These are phyloP conservation scores for Oscheius sp. DNA, from an alignment of 2,888 invertebrate species.

Conservation along the genomic window DNA sequence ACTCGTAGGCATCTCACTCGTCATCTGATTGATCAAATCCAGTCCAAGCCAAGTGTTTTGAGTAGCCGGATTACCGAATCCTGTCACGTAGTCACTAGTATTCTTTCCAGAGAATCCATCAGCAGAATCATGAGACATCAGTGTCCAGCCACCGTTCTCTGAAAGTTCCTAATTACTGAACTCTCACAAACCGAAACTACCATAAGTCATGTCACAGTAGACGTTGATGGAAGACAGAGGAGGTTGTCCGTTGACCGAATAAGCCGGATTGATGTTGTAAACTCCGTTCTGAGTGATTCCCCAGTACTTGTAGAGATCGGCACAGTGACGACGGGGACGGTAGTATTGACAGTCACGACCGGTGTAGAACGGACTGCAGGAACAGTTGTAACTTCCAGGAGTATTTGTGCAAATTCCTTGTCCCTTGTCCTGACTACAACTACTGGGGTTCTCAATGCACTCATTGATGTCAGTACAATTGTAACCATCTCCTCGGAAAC, in stretches of 20 bases:
- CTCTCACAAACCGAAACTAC: neutral
- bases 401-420: conserved; percentile 82
- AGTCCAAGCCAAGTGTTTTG: conserved; percentile 58
- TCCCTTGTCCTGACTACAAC: conserved; percentile 72
- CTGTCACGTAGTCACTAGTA: conserved; percentile 31
- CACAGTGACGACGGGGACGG: conserved; percentile 61
- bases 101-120: conserved; percentile 46
- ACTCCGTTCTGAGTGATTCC: conserved; percentile 46
- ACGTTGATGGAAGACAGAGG: conserved; percentile 41
- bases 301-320: conserved; percentile 62
- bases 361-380: conserved; percentile 52
- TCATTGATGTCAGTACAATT: conserved; percentile 62
- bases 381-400: conserved; percentile 78
- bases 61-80: conserved; percentile 54
- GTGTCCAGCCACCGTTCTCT: conserved; percentile 61
- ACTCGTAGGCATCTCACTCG: conserved; percentile 51
- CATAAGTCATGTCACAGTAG: conserved; percentile 49
- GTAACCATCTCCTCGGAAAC: conserved; percentile 59
- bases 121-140: conserved; percentile 49
- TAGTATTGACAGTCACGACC: conserved; percentile 58
- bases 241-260: conserved; percentile 17
- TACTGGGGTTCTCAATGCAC: conserved; percentile 57
- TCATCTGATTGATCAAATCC: conserved; percentile 56
- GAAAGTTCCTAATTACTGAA: neutral
- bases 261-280: conserved; percentile 39